Percentiles rank a stretch among this genome's conserved stretches.
These are phyloP conservation scores for Crioceris asparagi DNA, from an alignment of 2,888 invertebrate species.

Conservation along the genomic window DNA sequence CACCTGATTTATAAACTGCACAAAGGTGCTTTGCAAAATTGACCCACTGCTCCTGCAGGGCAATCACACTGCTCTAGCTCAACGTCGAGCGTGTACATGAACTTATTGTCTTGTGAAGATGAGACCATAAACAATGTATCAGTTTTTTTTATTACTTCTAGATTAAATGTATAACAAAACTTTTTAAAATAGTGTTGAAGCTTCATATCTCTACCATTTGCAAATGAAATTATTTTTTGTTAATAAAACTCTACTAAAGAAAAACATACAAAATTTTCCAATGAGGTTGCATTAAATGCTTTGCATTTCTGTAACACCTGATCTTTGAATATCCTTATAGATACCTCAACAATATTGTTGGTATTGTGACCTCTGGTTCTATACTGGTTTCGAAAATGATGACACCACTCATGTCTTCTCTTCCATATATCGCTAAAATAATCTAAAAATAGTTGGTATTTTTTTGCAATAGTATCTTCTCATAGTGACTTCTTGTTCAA, in stretches of 20 bases:
- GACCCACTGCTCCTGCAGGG: no score
- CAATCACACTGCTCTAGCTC: no score
- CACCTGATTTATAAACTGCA: no score
- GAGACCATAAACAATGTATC: no score
- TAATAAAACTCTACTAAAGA: no score
- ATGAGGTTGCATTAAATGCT: slow-evolving; percentile 3
- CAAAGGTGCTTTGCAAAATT: no score
- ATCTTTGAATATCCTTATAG: slow-evolving; percentile 7
- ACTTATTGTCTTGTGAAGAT: no score
- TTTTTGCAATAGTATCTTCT: neutral
- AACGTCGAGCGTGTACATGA: no score
- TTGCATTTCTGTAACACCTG: slow-evolving; percentile 5
- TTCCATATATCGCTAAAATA: neutral
- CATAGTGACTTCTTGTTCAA: neutral
- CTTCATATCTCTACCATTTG: slow-evolving; percentile 1
- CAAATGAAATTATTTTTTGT: slow-evolving; percentile 1
- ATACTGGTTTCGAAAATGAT: neutral
- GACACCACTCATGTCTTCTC: neutral
- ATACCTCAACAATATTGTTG: slow-evolving; percentile 4
- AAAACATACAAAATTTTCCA: slow-evolving; percentile 2
- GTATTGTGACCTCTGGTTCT: slow-evolving; percentile 5
- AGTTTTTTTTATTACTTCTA: no score
- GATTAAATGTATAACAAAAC: no score
- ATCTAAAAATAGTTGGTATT: neutral
- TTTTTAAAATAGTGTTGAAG: slow-evolving; percentile 5